Base-by-base conservation (phyloP, 2,113 vertebrate species). In the Mesoclemmys tuberculata region DNA sequence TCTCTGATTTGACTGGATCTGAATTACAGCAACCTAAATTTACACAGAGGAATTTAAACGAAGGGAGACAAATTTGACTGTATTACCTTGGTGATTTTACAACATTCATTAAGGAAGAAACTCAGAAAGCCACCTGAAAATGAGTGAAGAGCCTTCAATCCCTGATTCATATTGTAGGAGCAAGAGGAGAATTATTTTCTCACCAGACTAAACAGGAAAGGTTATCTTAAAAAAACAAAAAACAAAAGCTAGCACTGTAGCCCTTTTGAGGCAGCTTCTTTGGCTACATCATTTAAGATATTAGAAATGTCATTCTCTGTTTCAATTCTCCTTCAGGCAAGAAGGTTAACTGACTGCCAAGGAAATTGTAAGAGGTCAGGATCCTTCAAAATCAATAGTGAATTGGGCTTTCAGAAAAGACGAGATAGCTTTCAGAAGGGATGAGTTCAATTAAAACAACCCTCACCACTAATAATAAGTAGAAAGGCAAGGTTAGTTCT, bases 371-470 rank as follows among this genome's bases (percentile, higher is more conserved):
- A 97, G 92, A 96, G 94, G 95, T 96, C 93, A 96, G 46, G 81
- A 94, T 95, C 95, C 95, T 96, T 97, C 94, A 93, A 97, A 98
- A 98, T 98, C 97, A 96, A 96, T 97, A 97, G 94, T 4, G 48
- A 97, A 94, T 85, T 92, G 87, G 80, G 93, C 85, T 96, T 71
- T 71, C 64, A 71, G 64, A 71, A 71, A n/a, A 21, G 64, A 71
- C 85, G 88, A 96, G 96, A 96, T 95, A 95, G 89, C 94, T 96
- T 97, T 98, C 97, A 94, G 90, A 96, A 85, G 75, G 92, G 91
- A 79, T 29, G 82, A 92, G 84, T 97, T 96, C 97, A 97, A 98
- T 98, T 98, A 98, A 97, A 95, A 90, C 86, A 96, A 77, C 56
- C 38, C 84, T 97, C 91, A 95, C 74, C 58, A 88, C 26, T 90